Conservation (phyloP, 2,888 invertebrate genomes). For the Osedax fenrisi region DNA sequence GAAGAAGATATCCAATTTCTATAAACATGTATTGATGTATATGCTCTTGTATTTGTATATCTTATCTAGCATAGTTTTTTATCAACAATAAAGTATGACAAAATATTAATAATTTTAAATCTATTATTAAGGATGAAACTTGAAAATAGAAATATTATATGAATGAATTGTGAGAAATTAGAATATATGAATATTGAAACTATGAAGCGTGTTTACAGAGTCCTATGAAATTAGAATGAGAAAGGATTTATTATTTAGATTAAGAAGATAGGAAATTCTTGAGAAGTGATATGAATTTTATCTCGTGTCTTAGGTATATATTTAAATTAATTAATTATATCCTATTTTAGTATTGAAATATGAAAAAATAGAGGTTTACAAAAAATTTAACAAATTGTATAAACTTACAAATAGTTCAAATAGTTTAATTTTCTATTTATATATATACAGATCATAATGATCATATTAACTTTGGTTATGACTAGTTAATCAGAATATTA, state of each 20-base stretch:
- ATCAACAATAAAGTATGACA: neutral
- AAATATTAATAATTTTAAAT: neutral
- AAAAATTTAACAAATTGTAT: neutral
- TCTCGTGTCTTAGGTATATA: no score
- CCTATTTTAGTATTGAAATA: neutral
- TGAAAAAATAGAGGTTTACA: neutral
- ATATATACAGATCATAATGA: no score
- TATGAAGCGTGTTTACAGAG: neutral
- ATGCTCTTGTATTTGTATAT: no score
- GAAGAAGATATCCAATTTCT: neutral
- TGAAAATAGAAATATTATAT: neutral
- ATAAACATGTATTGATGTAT: neutral
- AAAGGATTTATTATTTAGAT: no score
- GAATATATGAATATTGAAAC: neutral
- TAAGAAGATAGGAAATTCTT: no score
- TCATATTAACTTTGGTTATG: no score
- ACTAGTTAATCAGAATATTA: no score
- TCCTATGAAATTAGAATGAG: neutral
- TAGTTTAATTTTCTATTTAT: no score
- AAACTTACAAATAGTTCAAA: no score
- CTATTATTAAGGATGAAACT: neutral
- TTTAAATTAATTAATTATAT: neutral
- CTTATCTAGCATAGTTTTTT: neutral
- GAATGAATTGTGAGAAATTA: neutral
- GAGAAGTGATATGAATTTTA: no score